Evolutionary conservation across 2,797 vertebrate species (phyloP), one percentile per base, ranked within the genome.

Genomic region (Sparidentex hasta): DNA sequence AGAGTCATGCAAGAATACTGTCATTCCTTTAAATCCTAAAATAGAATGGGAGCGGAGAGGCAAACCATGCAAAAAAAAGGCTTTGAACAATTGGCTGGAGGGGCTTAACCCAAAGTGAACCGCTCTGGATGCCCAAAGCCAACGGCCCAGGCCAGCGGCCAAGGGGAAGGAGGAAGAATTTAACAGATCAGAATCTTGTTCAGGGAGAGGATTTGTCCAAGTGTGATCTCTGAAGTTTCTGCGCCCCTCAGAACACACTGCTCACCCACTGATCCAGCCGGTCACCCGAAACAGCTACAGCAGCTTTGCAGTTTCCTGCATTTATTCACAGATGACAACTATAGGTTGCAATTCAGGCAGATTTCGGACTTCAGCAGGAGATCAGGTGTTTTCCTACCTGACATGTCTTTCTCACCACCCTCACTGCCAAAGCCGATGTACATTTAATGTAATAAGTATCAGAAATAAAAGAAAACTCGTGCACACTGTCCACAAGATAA

Each of bases 71-170:
- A 80, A 64, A 83, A 27, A 27, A 92, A 68, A 65, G 72, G 64
- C 74, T 80, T 85, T 88, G 76, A 86, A 82, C 54, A 84, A 76
- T 80, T 81, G 84, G 79, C 80, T 86, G 70, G 83, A 81, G 78
- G 86, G 76, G 88, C 83, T 91, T 88, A 82, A 89, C 86, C 88
- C 66, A 74, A 83, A 86, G 52, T 76, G 78, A 90, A 81, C 83
- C 64, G 67, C 69, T 73, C 81, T 65, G 56, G 72, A 81, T 78
- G 81, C 78, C 72, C 61, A 41, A 48, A 85, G 81, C 79, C 74
- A 72, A 81, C 57, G 29, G 25, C 52, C 67, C 21, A 57, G 63
- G 78, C 68, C 78, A 52, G 81, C 48, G 2, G 75, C 75, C 62
- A 65, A 78, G 56, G 29, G 56, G 51, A 74, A 8, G 58, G 27